These are phyloP conservation scores for Bruchidius siliquastri DNA, from an alignment of 2,888 invertebrate species.

Conservation along the genomic window DNA sequence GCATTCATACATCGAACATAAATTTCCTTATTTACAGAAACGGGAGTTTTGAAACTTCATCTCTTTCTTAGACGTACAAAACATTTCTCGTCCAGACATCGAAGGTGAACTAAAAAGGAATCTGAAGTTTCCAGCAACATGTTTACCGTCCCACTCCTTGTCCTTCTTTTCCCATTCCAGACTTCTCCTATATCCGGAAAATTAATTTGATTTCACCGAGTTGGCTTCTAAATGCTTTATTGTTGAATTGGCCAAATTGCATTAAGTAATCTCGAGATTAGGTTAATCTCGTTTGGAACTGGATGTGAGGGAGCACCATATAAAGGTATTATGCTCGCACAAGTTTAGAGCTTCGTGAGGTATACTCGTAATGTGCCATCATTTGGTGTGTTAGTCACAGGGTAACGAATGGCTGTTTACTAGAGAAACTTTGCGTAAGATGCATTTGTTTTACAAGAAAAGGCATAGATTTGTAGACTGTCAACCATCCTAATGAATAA, in stretches of 20 bases:
- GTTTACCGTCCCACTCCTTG: background rate
- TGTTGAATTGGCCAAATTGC: conserved; percentile 7
- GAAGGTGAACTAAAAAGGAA: background rate
- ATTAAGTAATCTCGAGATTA: conserved; percentile 8
- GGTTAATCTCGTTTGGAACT: conserved; percentile 5
- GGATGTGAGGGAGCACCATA: background rate
- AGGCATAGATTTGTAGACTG: no score
- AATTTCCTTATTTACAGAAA: background rate
- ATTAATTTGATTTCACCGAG: conserved; percentile 5
- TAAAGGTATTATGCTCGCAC: background rate
- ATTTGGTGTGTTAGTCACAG: background rate
- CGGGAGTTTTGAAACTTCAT: background rate
- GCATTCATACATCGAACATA: background rate
- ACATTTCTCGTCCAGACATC: background rate
- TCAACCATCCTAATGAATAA: no score
- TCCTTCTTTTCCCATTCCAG: background rate
- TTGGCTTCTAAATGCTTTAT: conserved; percentile 6
- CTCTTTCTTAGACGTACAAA: background rate
- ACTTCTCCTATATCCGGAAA: background rate
- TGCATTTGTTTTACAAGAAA: background rate
- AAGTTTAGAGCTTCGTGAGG: background rate
- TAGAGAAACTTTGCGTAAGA: background rate
- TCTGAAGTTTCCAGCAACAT: background rate
- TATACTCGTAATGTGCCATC: background rate
- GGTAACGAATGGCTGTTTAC: background rate